Evolutionary conservation across 2,113 vertebrate genomes (phyloP).

Genomic region (Pipa parva): DNA sequence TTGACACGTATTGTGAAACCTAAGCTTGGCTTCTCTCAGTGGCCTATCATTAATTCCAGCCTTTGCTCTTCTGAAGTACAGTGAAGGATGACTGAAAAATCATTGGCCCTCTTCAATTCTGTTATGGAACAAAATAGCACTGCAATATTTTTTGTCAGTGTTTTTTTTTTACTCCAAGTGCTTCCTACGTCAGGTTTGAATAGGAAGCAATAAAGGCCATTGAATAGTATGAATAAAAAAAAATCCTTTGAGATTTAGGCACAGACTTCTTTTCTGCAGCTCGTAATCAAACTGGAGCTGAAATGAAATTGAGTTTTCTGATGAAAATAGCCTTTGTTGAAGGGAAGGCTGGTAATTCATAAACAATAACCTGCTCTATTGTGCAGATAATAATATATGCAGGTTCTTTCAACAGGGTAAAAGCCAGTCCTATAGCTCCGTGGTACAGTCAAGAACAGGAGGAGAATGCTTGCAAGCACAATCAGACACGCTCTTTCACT

Average conservation of each 20-base stretch:
- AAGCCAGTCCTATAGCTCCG: slow-evolving; percentile 83
- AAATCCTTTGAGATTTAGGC: slow-evolving; percentile 89
- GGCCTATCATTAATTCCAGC: slow-evolving; percentile 85
- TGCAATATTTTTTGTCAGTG: slow-evolving; percentile 93
- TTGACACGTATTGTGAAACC: slow-evolving; percentile 87
- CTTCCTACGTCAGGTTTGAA: slow-evolving; percentile 91
- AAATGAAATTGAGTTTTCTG: slow-evolving; percentile 99
- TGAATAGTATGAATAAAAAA: slow-evolving; percentile 91
- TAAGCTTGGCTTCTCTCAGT: slow-evolving; percentile 83
- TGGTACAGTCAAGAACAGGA: slow-evolving; percentile 80
- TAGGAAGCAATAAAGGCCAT: slow-evolving; percentile 98
- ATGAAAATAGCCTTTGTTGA: slow-evolving; percentile 98
- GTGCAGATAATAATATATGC: slow-evolving; percentile 98
- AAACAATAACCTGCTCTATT: slow-evolving; percentile 97
- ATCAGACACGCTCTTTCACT: slow-evolving; percentile 61
- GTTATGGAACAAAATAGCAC: slow-evolving; percentile 91
- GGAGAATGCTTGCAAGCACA: slow-evolving; percentile 77
- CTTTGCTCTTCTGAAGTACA: slow-evolving; percentile 88
- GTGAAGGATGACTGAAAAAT: slow-evolving; percentile 95
- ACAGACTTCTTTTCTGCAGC: slow-evolving; percentile 90
- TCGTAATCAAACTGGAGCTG: slow-evolving; percentile 98
- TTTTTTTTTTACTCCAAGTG: slow-evolving; percentile 89
- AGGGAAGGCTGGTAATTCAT: slow-evolving; percentile 98
- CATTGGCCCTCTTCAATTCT: slow-evolving; percentile 83
- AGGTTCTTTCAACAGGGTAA: slow-evolving; percentile 89